Percentiles rank a stretch among this genome's conserved stretches.
Conservation (phyloP, 2,888 invertebrate species). For the Phyto melanocephala region DNA sequence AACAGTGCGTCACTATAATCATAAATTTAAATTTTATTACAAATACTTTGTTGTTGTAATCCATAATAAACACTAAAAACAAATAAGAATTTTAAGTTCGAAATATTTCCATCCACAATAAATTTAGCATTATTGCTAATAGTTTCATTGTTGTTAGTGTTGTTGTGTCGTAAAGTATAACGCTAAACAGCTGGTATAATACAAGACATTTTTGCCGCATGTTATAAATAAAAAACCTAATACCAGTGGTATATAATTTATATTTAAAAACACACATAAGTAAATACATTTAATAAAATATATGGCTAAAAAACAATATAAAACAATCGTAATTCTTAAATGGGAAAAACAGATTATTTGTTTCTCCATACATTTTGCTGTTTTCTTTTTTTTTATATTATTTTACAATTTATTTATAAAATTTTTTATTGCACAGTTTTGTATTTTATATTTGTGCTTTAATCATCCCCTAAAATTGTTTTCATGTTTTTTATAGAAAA, state of each 20-base stretch:
- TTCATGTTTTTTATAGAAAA: not conserved
- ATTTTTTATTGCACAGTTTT: not conserved
- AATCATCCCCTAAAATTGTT: not conserved
- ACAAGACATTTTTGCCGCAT: conserved; percentile 74
- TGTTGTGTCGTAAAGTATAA: conserved; percentile 49
- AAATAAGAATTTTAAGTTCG: not conserved
- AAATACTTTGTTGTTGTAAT: conserved; percentile 67
- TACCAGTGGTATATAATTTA: conserved; percentile 9
- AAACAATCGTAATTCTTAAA: not conserved
- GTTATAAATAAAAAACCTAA: conserved; percentile 69
- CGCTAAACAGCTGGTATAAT: conserved; percentile 69
- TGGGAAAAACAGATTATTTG: not conserved
- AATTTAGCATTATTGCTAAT: not conserved
- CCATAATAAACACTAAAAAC: not conserved
- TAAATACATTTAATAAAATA: not conserved
- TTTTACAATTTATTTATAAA: not conserved
- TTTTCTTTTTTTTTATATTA: not conserved
- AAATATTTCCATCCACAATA: not conserved
- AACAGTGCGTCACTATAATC: conserved; percentile 26
- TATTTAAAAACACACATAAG: not conserved
- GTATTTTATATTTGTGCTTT: not conserved
- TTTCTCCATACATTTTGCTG: not conserved
- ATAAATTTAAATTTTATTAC: conserved; percentile 45
- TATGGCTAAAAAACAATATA: not conserved
- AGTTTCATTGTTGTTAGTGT: conserved; percentile 66